Evolutionary conservation across 1,140 invertebrate genomes (phyloP).

Genomic region (Pogonomyrmex californicus): DNA sequence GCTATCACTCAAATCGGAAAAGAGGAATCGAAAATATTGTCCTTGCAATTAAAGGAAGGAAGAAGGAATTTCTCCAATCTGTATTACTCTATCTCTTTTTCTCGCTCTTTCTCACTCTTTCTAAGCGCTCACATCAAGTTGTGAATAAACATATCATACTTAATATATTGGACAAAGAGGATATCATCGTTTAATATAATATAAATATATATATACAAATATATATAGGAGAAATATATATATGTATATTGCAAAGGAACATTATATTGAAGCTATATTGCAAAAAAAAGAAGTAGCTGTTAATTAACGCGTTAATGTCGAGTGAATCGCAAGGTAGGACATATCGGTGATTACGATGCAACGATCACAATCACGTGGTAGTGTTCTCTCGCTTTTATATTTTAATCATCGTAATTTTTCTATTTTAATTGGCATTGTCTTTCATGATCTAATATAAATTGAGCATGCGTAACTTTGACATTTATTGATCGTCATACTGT

Average conservation of each 20-base stretch:
- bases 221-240: conserved; percentile 60
- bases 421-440: not conserved
- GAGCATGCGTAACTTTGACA: conserved; percentile 14
- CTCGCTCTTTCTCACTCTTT: conserved; percentile 71
- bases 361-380: conserved; percentile 45
- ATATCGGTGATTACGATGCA: conserved; percentile 37
- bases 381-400: conserved; percentile 57
- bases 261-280: conserved; percentile 77
- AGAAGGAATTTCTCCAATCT: conserved; percentile 74
- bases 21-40: conserved; percentile 60
- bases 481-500: conserved; percentile 62
- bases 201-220: conserved; percentile 72
- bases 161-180: conserved; percentile 84
- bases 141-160: conserved; percentile 87
- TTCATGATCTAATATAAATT: conserved; percentile 64
- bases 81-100: conserved; percentile 38
- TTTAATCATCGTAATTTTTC: conserved; percentile 38
- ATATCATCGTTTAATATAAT: conserved; percentile 84
- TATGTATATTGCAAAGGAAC: conserved; percentile 58
- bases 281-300: conserved; percentile 61
- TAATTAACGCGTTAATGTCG: conserved; percentile 49
- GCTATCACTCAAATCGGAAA: conserved; percentile 60
- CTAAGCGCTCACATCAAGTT: conserved; percentile 87
- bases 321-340: conserved; percentile 44
- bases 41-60: conserved; percentile 75